phyloP scores from a whole-genome alignment of 2,797 vertebrate species.

The Eutrigla gurnardus region DNA sequence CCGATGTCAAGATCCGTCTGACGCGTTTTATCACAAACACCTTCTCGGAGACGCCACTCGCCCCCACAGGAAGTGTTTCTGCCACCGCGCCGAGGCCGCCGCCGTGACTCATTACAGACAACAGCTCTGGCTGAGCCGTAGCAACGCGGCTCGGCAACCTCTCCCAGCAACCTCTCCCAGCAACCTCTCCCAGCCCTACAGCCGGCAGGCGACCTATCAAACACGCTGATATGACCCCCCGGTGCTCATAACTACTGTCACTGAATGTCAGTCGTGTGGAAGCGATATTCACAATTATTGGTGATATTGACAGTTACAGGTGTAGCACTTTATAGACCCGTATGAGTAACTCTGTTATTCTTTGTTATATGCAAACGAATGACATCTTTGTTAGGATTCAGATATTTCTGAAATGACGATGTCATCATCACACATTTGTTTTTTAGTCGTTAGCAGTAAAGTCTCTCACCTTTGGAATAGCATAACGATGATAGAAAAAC shows the following conservation, averaged over 20 bases:
- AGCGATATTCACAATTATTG: slow-evolving; percentile 23
- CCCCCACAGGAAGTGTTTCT: slow-evolving; percentile 28
- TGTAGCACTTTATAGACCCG: slow-evolving; percentile 5
- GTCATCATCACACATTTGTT: too few species aligned
- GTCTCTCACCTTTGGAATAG: background rate
- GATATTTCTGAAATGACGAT: too few species aligned
- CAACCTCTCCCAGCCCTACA: slow-evolving; percentile 30
- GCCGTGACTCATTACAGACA: slow-evolving; percentile 68
- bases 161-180: too few species aligned
- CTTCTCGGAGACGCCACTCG: background rate
- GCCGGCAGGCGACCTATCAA: slow-evolving; percentile 44
- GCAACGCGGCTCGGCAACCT: slow-evolving; percentile 28
- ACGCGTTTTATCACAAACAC: slow-evolving; percentile 11
- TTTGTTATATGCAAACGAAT: background rate
- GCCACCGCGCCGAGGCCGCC: slow-evolving; percentile 55
- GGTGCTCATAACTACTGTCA: slow-evolving; percentile 39
- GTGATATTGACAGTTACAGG: slow-evolving; percentile 3
- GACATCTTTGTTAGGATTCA: background rate
- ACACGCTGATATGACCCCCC: slow-evolving; percentile 14
- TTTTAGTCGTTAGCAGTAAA: too few species aligned
- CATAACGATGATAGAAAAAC: background rate
- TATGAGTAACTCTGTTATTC: background rate
- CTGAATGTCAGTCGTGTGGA: slow-evolving; percentile 32
- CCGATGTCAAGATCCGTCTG: slow-evolving; percentile 18
- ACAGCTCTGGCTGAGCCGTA: slow-evolving; percentile 39